Conservation (phyloP, 2,888 invertebrate genomes). For the Nasonovia ribisnigri region DNA sequence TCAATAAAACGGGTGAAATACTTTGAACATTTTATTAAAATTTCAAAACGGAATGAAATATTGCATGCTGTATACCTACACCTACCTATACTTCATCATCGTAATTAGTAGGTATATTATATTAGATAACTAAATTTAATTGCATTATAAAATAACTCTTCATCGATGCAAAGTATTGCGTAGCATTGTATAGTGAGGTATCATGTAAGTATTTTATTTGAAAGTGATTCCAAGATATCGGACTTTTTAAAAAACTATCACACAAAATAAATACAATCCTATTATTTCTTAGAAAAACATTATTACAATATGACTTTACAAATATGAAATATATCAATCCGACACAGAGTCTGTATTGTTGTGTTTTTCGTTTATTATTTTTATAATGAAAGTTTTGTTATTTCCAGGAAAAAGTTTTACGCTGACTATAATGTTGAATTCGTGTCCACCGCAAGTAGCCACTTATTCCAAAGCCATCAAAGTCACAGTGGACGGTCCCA, state of each 20-base stretch:
- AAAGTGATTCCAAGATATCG: neutral
- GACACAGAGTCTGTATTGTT: no score
- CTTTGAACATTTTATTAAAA: neutral
- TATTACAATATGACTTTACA: neutral
- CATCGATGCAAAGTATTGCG: neutral
- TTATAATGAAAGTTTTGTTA: neutral
- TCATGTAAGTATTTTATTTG: neutral
- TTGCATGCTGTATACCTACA: no score
- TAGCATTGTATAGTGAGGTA: neutral
- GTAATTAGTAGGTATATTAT: neutral
- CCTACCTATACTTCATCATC: neutral
- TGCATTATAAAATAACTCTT: neutral
- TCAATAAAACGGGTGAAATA: neutral
- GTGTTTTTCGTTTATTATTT: neutral
- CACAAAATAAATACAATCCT: neutral
- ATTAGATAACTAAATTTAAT: neutral
- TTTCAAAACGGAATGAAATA: neutral
- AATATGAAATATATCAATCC: neutral
- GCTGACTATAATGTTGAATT: conserved; percentile 92
- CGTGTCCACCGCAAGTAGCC: conserved; percentile 86
- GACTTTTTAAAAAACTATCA: neutral
- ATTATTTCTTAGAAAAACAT: neutral
- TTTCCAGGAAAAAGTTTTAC: conserved; percentile 89
- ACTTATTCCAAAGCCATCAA: conserved; percentile 98
- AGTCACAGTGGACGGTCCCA: conserved; percentile 98